A percentile compares a stretch with the other conserved stretches of the same genome.
phyloP scores from a whole-genome alignment of 1,140 invertebrate genomes.

The Holotrichia oblita region DNA sequence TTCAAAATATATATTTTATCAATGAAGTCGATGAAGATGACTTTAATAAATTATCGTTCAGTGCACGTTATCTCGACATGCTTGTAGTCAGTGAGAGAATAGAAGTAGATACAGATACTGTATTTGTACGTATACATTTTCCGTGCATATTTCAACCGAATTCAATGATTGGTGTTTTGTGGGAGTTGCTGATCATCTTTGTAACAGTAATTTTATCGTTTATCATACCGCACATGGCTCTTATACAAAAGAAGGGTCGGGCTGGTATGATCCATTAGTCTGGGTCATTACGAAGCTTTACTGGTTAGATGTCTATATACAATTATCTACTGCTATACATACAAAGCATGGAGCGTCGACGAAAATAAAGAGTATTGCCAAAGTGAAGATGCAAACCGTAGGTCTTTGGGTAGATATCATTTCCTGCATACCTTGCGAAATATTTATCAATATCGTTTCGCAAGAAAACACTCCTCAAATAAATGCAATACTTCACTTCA shows the following conservation, averaged over 20 bases:
- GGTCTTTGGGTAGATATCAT: constrained; percentile 34
- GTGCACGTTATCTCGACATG: constrained; percentile 24
- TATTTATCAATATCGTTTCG: neutral
- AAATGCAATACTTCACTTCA: constrained; percentile 12
- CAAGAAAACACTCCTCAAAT: neutral
- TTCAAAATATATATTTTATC: constrained; percentile 40
- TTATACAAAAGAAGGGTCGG: neutral
- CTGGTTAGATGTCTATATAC: constrained; percentile 38
- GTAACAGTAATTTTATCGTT: constrained; percentile 4
- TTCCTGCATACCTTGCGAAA: constrained; percentile 23
- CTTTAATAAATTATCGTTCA: constrained; percentile 34
- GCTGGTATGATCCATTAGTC: neutral
- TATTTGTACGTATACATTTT: constrained; percentile 22
- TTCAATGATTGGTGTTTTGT: constrained; percentile 24
- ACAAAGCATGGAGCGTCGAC: neutral
- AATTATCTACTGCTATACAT: constrained; percentile 29
- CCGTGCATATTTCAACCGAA: constrained; percentile 39
- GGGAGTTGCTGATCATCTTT: constrained; percentile 26
- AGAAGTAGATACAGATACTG: constrained; percentile 35
- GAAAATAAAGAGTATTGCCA: constrained; percentile 32
- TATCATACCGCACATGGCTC: neutral
- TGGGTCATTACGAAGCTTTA: neutral
- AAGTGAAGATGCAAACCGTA: constrained; percentile 1
- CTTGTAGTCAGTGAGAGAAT: constrained; percentile 27
- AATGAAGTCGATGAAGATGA: constrained; percentile 17